These are phyloP conservation scores for Oceanodroma leucorhoa DNA, from an alignment of 2,797 vertebrate genomes.

Conservation along the genomic window DNA sequence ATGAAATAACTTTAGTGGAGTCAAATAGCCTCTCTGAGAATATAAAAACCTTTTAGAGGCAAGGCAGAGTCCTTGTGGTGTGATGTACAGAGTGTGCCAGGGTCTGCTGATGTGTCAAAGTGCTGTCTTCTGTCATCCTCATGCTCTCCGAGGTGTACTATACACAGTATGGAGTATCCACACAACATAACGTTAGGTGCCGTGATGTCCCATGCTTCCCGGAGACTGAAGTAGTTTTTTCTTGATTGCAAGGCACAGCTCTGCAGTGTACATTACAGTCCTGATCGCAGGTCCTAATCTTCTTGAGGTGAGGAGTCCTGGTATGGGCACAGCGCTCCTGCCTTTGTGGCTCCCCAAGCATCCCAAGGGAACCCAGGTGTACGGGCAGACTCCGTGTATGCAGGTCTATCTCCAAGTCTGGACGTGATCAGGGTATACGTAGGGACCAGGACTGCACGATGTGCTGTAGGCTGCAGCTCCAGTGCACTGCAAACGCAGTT, in stretches of 20 bases:
- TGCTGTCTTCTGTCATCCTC: not conserved
- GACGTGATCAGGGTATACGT: not conserved
- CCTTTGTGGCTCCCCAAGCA: not conserved
- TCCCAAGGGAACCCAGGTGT: not conserved
- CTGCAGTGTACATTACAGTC: not conserved
- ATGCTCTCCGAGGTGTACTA: not conserved
- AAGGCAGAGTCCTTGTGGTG: not conserved
- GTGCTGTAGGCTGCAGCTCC: not conserved
- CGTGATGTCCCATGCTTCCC: not conserved
- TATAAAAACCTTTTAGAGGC: not conserved
- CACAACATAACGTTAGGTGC: fast-evolving
- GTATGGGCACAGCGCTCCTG: not conserved
- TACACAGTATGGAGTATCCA: not conserved
- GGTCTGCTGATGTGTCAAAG: not conserved
- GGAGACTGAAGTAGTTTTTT: not conserved
- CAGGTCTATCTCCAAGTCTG: not conserved
- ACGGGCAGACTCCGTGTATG: not conserved
- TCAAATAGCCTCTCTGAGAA: not conserved
- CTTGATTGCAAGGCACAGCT: not conserved
- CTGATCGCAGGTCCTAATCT: not conserved
- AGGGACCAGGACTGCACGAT: not conserved
- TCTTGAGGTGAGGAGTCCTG: not conserved
- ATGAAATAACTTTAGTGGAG: not conserved
- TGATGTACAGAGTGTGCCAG: not conserved
- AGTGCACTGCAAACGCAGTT: not conserved